Evolutionary conservation across 2,797 vertebrate genomes (phyloP).

Genomic region (Cirrhinus mrigala): DNA sequence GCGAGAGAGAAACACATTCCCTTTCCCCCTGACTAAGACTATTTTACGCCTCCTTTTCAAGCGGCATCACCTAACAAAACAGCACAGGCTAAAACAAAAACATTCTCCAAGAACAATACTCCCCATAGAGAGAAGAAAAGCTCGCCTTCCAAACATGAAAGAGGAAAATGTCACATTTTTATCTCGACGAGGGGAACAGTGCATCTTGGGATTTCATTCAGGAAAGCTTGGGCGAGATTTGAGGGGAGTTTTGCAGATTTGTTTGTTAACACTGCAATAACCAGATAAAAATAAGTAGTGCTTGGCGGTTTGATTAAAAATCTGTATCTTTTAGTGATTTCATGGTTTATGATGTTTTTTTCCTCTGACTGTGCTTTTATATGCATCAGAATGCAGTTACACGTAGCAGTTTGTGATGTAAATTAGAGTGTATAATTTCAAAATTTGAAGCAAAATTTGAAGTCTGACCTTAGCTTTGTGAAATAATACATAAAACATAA

Average conservation of each 20-base stretch:
- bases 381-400: neutral
- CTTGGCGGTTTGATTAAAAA: too few relatives aligned
- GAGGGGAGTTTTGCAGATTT: slow-evolving; percentile 7
- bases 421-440: too few relatives aligned
- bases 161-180: slow-evolving; percentile 42
- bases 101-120: slow-evolving; percentile 66
- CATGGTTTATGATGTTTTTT: too few relatives aligned
- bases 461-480: neutral
- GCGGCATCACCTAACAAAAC: slow-evolving; percentile 70
- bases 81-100: slow-evolving; percentile 77
- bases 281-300: neutral
- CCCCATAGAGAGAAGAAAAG: slow-evolving; percentile 59
- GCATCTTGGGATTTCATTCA: slow-evolving; percentile 55
- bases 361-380: too few relatives aligned
- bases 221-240: slow-evolving; percentile 34
- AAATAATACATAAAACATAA: too few relatives aligned
- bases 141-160: slow-evolving; percentile 53
- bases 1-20: slow-evolving; percentile 66
- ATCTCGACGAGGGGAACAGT: slow-evolving; percentile 13
- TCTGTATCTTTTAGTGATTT: too few relatives aligned
- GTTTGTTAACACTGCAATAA: neutral
- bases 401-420: too few relatives aligned
- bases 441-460: neutral
- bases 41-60: slow-evolving; percentile 82
- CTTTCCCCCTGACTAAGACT: slow-evolving; percentile 74